Percentiles rank a stretch among this genome's conserved stretches.
These are phyloP conservation scores for Drosophila willistoni DNA, from an alignment of 1,140 invertebrate species.

Conservation along the genomic window DNA sequence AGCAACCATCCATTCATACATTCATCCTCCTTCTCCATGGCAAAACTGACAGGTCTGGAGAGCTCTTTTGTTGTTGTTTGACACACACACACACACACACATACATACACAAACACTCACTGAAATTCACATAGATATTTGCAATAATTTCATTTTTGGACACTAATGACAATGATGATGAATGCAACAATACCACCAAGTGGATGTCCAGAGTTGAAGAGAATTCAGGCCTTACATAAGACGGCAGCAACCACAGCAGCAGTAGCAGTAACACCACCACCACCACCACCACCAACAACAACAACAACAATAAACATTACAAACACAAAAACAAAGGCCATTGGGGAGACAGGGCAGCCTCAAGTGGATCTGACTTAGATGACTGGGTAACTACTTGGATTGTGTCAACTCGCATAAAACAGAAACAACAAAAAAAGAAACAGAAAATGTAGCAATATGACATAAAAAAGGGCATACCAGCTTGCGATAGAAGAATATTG, in stretches of 20 bases:
- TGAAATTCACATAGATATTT: constrained; percentile 44
- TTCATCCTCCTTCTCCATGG: constrained; percentile 15
- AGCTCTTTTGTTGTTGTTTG: constrained; percentile 60
- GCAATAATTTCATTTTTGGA: constrained; percentile 74
- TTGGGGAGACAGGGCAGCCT: constrained; percentile 39
- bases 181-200: constrained; percentile 54
- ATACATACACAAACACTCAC: neutral
- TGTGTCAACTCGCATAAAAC: constrained; percentile 40
- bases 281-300: no score
- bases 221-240: constrained; percentile 66
- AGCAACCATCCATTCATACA: constrained; percentile 2
- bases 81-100: constrained; percentile 27
- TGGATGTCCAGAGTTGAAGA: constrained; percentile 72
- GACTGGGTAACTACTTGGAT: constrained; percentile 41
- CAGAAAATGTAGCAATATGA: constrained; percentile 37
- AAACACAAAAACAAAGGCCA: constrained; percentile 57
- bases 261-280: constrained; percentile 27
- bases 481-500: neutral
- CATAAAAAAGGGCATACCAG: neutral
- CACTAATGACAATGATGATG: constrained; percentile 70
- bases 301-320: constrained; percentile 71
- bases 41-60: constrained; percentile 42
- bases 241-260: constrained; percentile 7
- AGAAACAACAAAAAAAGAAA: no score
- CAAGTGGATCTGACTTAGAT: constrained; percentile 41